phyloP scores from a whole-genome alignment of 2,113 vertebrate species.

The Cricetomys ansorgei region DNA sequence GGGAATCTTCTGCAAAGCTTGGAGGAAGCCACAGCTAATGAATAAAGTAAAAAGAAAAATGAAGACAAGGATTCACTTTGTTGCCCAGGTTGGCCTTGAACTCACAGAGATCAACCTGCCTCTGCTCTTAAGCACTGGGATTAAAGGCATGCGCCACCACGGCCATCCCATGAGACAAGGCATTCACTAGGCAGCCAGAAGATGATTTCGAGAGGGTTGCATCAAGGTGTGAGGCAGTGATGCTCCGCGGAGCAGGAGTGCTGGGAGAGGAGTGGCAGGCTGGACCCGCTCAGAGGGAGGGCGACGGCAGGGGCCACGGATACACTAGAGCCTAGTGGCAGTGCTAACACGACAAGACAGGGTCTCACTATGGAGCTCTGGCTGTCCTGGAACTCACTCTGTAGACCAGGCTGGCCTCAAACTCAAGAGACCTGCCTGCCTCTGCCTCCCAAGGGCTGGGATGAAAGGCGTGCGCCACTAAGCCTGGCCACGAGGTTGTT shows the following conservation, averaged over 20 bases:
- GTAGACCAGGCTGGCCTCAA: neutral
- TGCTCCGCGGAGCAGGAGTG: neutral
- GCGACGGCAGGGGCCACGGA: neutral
- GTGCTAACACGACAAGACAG: neutral
- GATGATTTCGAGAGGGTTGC: neutral
- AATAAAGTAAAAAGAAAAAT: neutral
- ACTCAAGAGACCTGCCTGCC: neutral
- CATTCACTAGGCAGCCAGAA: neutral
- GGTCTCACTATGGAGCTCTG: neutral
- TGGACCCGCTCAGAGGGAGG: neutral
- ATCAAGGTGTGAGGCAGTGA: neutral
- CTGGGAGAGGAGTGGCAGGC: neutral
- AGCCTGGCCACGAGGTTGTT: neutral
- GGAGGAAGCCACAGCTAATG: neutral
- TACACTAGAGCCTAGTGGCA: too few species aligned
- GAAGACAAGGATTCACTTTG: neutral
- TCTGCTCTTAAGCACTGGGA: neutral
- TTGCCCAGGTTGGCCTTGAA: neutral
- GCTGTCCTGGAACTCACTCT: neutral
- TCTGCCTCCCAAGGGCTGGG: neutral
- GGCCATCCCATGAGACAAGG: neutral
- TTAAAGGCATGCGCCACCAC: neutral
- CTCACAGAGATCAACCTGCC: neutral
- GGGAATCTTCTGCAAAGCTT: neutral
- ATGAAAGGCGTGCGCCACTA: neutral